Evolutionary conservation across 1,140 invertebrate species (phyloP).

Genomic region (Brachionus sp.): DNA sequence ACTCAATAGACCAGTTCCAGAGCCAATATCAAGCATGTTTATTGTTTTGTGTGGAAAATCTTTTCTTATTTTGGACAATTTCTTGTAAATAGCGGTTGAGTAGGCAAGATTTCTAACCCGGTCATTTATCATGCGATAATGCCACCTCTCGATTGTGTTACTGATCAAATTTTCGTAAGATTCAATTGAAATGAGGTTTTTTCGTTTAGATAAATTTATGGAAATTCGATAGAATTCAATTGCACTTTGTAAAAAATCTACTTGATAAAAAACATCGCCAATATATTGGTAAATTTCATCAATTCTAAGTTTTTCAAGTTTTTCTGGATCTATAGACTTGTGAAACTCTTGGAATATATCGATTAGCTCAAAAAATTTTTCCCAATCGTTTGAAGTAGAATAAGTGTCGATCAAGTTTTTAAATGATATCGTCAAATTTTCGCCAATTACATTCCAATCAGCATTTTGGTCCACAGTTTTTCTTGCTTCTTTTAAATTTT

Average conservation of each 20-base stretch:
- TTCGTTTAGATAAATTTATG: background rate
- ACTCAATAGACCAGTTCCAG: conserved; percentile 31
- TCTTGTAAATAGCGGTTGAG: conserved; percentile 13
- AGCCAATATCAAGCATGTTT: conserved; percentile 18
- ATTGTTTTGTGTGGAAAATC: background rate
- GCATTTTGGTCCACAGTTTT: background rate
- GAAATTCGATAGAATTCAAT: background rate
- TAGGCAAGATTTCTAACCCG: conserved; percentile 18
- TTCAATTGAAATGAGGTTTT: background rate
- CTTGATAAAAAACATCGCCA: conserved; percentile 17
- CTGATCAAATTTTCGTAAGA: conserved; percentile 38
- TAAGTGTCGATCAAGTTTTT: background rate
- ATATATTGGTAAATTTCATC: conserved; percentile 22
- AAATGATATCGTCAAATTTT: conserved; percentile 1
- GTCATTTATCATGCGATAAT: conserved; percentile 41
- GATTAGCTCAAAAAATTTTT: conserved; percentile 13
- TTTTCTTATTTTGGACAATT: conserved; percentile 7
- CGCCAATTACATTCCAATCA: background rate
- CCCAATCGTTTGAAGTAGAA: background rate
- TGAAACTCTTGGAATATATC: background rate
- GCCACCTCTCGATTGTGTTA: conserved; percentile 28
- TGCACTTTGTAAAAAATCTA: background rate
- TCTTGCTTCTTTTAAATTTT: background rate
- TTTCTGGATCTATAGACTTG: background rate
- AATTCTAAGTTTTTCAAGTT: background rate